Conservation (phyloP, 2,888 invertebrate genomes). For the Andrena flavipes region DNA sequence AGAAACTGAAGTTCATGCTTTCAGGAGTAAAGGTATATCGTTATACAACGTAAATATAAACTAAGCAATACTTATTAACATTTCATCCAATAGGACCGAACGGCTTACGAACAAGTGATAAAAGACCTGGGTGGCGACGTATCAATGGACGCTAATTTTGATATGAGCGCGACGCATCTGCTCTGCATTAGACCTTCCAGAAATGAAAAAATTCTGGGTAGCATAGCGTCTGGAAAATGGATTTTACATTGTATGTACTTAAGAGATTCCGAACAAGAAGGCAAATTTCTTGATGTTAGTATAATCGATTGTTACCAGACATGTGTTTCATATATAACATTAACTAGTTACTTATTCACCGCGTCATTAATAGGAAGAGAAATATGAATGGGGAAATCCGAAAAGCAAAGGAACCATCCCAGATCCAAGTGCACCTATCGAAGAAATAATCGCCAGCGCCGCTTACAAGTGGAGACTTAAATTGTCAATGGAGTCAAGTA, state of each 20-base stretch:
- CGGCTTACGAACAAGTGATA: conserved; percentile 87
- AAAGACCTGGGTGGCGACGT: conserved; percentile 88
- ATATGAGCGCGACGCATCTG: conserved; percentile 90
- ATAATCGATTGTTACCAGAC: not conserved
- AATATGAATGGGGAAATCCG: conserved; percentile 94
- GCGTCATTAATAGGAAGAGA: conserved; percentile 88
- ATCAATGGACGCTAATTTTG: conserved; percentile 86
- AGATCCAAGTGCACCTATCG: conserved; percentile 83
- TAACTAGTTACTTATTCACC: not conserved
- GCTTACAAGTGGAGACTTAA: conserved; percentile 90
- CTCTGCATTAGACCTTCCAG: conserved; percentile 91
- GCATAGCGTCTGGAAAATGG: conserved; percentile 96
- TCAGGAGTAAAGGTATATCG: conserved; percentile 78
- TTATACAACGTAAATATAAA: not conserved
- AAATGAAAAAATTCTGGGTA: conserved; percentile 95
- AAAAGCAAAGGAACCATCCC: conserved; percentile 86
- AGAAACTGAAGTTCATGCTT: conserved; percentile 80
- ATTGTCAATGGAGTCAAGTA: conserved; percentile 82
- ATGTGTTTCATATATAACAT: not conserved
- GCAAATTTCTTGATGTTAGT: conserved; percentile 88
- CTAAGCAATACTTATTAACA: not conserved
- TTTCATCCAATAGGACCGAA: conserved; percentile 84
- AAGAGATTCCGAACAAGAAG: conserved; percentile 87
- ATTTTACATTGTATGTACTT: conserved; percentile 93
- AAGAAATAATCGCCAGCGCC: conserved; percentile 86